Percentiles rank a stretch among this genome's conserved stretches.
phyloP scores from a whole-genome alignment of 2,797 vertebrate species.

The Rhinophrynus dorsalis region DNA sequence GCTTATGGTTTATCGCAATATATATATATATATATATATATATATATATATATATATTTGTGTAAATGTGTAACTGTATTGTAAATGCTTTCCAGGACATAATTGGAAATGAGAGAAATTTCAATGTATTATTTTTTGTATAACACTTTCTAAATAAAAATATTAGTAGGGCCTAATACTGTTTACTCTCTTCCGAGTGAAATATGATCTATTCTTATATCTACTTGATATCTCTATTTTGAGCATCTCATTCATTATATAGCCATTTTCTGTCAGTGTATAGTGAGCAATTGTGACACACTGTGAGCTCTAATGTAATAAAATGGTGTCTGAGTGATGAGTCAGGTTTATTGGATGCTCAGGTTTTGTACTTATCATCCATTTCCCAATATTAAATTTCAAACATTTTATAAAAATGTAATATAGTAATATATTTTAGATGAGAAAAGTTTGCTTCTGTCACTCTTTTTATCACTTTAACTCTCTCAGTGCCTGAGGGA shows the following conservation, averaged over 20 bases:
- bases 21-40: too few species aligned
- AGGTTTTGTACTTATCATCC: not conserved
- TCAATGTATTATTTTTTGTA: too few species aligned
- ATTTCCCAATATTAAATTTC: not conserved
- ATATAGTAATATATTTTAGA: not conserved
- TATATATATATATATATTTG: too few species aligned
- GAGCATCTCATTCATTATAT: slow-evolving; percentile 4
- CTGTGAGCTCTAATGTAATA: not conserved
- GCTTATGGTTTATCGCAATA: too few species aligned
- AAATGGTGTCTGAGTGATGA: slow-evolving; percentile 6
- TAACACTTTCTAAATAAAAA: too few species aligned
- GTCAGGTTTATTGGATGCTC: not conserved
- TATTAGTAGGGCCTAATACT: not conserved
- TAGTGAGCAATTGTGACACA: not conserved
- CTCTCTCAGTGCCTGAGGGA: too few species aligned
- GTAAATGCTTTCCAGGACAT: too few species aligned
- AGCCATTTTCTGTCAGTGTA: not conserved
- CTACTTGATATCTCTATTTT: not conserved
- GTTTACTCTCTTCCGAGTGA: not conserved
- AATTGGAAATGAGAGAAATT: too few species aligned
- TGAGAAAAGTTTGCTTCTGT: not conserved
- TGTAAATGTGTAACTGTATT: too few species aligned
- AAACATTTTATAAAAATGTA: not conserved
- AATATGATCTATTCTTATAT: not conserved
- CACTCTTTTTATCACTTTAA: not conserved